A percentile compares a stretch with the other conserved stretches of the same genome.
Evolutionary conservation across 92 coral and sea anemone genomes (phyloP).

Genomic region (Hydrozoanthus gracilis): DNA sequence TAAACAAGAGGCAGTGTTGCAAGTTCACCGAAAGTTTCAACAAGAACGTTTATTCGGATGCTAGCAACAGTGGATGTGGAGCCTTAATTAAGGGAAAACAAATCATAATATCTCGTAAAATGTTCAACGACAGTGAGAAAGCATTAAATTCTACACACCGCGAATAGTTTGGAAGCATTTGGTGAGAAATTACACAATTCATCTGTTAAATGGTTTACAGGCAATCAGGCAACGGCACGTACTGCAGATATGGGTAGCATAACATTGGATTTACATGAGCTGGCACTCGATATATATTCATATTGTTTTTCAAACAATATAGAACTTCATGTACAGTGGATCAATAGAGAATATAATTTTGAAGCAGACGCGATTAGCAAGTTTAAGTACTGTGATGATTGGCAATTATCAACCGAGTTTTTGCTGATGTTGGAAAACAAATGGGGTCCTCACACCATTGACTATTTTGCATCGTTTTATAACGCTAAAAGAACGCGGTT

Average conservation of each 20-base stretch:
- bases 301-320: background rate
- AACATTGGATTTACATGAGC: constrained; percentile 3
- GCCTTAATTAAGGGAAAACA: no score
- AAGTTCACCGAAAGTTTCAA: constrained; percentile 12
- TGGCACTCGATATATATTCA: constrained; percentile 33
- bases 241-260: constrained; percentile 54
- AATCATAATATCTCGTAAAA: constrained; percentile 1
- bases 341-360: constrained; percentile 8
- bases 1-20: constrained; percentile 36
- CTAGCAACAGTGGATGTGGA: constrained; percentile 46
- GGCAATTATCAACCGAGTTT: background rate
- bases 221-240: constrained; percentile 46
- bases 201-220: constrained; percentile 44
- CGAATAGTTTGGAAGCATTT: constrained; percentile 46
- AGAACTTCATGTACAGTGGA: constrained; percentile 14
- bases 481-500: constrained; percentile 49
- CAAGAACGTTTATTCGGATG: constrained; percentile 41
- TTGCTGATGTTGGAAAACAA: background rate
- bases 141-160: constrained; percentile 42
- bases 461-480: constrained; percentile 48
- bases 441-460: constrained; percentile 44
- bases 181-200: background rate
- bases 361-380: constrained; percentile 49
- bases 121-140: constrained; percentile 41
- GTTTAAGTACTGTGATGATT: constrained; percentile 36